Base-by-base conservation (phyloP, 2,113 vertebrate species). In the Centrocercus urophasianus region DNA sequence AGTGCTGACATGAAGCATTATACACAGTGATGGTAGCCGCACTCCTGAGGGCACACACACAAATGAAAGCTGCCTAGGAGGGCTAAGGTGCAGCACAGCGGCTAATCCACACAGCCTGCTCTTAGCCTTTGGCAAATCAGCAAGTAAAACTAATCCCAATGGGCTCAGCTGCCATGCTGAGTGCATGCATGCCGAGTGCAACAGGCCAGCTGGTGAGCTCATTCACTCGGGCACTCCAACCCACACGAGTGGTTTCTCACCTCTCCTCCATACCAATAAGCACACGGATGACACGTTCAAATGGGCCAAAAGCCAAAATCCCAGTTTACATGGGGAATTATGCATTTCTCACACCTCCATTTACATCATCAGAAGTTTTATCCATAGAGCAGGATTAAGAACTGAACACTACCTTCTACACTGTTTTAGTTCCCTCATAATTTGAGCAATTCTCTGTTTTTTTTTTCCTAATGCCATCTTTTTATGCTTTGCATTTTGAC, bases 111-210 rank as follows among this genome's bases (percentile, higher is more conserved):
- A 60, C 17, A 0, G 40, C 6, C 59, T 40, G 61, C 38, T 34
- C 74, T n/a, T 9, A 52, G 56, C 27, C 65, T 34, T 1, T 1
- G 9, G 59, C 20, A 72, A 61, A 79, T 48, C 15, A 76, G 20
- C 4, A 15, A 17, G 36, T 14, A 45, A 61, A 89, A 75, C 13
- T 11, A 63, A 71, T 21, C 43, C 30, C 19, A 32, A 38, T 1
- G 6, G 45, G 40, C 64, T 80, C 1, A 0, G n/a, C 42, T 12
- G 69, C 4, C 50, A 70, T 36, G 4, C 8, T 1, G 28, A 72
- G 13, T 5, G 10, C 9, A 4, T 0, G 10, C 8, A 11, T 3
- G 63, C 7, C 5, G 64, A 72, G 57, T 5, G 16, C 27, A 13
- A 73, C 34, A 63, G 56, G 34, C 24, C 4, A 1, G 14, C 56